Evolutionary conservation across 2,113 vertebrate genomes (phyloP), one percentile per base, ranked within the genome.

Genomic region (Pterocles burchelli): DNA sequence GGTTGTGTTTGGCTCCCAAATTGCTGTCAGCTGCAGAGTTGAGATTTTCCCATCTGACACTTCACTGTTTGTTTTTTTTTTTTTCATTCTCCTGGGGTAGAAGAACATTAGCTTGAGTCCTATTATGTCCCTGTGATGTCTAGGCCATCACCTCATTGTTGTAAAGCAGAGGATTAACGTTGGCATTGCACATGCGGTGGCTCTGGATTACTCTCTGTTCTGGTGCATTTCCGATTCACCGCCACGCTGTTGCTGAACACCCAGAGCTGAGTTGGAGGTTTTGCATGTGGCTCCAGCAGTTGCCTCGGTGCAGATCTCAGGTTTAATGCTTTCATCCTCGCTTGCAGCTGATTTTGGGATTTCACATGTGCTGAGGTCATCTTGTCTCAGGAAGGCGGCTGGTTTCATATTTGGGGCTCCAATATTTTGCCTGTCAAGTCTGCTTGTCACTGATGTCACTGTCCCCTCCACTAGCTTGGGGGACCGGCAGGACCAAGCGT

Each of bases 1-100:
- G 43, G 43, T 97, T 97, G 97, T 95, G 58, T 94, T 97, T 97
- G 97, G 88, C 85, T 95, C 70, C 90, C 57, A 48, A 70, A 94
- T 66, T 93, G 91, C 95, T 97, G 89, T 96, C 88, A 80, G 92
- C 91, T 93, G 79, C 93, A 80, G 94, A 95, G 87, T 73, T 87
- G 38, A 65, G 77, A 65, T 92, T 85, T 95, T 92, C 91, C 91
- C 93, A 73, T 96, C 85, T 94, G 78, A 93, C 68, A 96, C 92
- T 85, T 80, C 18, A 36, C 81, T 91, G 71, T 95, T 97, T 96
- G 51, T 36, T 41, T 41, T n/a, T n/a, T 41, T n/a, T n/a, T 76
- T 96, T 96, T 96, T 94, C 52, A 36, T 92, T 96, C 70, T 96
- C 72, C 81, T 92, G 61, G 71, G 80, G 57, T 73, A 90, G 72